Evolutionary conservation across 2,888 invertebrate species (phyloP), one percentile per base, ranked within the genome.

Genomic region (Brachyopa scutellaris): DNA sequence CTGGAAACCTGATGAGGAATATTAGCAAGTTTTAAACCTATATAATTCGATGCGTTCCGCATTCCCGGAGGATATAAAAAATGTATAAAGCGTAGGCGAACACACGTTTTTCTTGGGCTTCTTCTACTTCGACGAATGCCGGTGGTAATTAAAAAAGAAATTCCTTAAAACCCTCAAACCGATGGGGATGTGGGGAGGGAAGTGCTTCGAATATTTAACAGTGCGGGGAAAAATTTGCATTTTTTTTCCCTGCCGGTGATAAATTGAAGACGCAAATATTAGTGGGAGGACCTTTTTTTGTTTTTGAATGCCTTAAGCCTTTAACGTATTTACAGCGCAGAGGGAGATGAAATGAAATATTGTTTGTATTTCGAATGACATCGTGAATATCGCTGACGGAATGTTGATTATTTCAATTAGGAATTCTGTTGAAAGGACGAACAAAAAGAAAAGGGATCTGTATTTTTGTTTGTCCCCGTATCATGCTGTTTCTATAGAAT

Each of bases 101-200:
- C 49, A 31, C 29, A 69, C 67, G 53, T 55, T 36, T 29, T 38
- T 38, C 13, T 7, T 7, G 26, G 45, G 26, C 13, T 57, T 42
- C 38, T n/a, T n/a, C n/a, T n/a, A n/a, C 26, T 53, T 33, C 33
- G 17, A 26, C 33, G 2, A 67, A 29, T 45, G 33, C 42, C 17
- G 26, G 57, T 29, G 59, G 47, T 69, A 69, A 57, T 69, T 69
- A 69, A 69, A 69, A 69, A 69, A 69, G 59, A 69, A 57, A 29
- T 33, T 15, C 9, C 33, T 36, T n/a, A 36, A 45, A 47, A 47
- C 47, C 62, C 11, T 26, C 23, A 45, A 33, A 47, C 31, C 62
- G 17, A 38, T 21, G n/a, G 15, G 13, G 33, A 26, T 29, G 45
- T 47, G 21, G 15, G 11, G 15, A n/a, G 15, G 21, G 2, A 7